Conservation (phyloP, 2,888 invertebrate species). For the Cheilosia variabilis region DNA sequence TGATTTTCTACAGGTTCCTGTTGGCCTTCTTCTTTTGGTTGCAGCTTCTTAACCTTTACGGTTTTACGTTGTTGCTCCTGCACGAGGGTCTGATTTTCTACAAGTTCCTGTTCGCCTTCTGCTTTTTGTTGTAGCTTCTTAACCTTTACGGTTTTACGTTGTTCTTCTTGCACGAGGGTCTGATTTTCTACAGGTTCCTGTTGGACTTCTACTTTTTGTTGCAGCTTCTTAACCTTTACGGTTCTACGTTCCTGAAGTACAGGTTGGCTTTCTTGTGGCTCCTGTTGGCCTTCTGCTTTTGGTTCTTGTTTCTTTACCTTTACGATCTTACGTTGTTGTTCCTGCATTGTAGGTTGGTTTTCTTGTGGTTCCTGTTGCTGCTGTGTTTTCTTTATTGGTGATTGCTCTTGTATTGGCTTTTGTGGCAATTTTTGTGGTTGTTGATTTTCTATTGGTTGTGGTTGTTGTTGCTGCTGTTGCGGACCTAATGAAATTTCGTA, state of each 20-base stretch:
- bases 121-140: neutral
- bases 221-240: neutral
- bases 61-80: neutral
- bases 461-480: slow-evolving; percentile 42
- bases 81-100: neutral
- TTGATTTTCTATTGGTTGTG: neutral
- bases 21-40: neutral
- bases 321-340: neutral
- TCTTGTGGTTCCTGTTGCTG: slow-evolving; percentile 3
- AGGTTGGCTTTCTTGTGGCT: neutral
- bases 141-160: neutral
- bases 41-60: too few relatives aligned
- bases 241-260: neutral
- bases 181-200: neutral
- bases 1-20: neutral
- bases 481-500: slow-evolving; percentile 77
- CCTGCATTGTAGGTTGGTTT: neutral
- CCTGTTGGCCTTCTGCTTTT: neutral
- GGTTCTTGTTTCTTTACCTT: neutral
- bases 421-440: neutral
- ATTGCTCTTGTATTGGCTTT: neutral
- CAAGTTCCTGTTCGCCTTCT: neutral
- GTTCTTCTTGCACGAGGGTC: neutral
- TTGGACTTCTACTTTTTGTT: neutral
- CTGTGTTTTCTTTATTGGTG: neutral